Conservation (phyloP, 2,797 vertebrate species). For the Tragopan temminckii region DNA sequence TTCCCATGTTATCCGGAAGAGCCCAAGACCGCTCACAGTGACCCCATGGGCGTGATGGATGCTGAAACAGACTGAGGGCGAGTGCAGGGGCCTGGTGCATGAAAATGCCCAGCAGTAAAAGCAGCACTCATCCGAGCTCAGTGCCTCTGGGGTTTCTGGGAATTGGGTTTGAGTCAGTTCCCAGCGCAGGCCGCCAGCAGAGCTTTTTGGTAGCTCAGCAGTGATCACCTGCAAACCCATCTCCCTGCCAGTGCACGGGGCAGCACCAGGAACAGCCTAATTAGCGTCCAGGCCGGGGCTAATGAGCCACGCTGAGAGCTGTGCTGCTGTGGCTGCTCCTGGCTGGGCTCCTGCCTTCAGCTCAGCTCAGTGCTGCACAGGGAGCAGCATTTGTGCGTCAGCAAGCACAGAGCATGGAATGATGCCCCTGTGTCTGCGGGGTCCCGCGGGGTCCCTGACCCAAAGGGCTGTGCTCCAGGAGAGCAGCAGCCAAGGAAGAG, state of each 20-base stretch:
- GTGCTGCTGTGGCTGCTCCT: not conserved
- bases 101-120: not conserved
- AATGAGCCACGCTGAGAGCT: not conserved
- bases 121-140: fast-evolving
- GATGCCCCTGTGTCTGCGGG: fast-evolving
- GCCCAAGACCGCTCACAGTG: not conserved
- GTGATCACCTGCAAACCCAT: not conserved
- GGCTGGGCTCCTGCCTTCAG: not conserved
- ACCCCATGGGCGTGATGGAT: not conserved
- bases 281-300: not conserved
- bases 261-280: not conserved
- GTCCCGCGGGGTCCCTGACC: not conserved
- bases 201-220: not conserved
- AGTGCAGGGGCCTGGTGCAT: not conserved
- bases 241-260: not conserved
- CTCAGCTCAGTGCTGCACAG: not conserved
- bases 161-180: fast-evolving
- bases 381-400: fast-evolving
- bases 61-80: not conserved
- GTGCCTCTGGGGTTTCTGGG: not conserved
- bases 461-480: fast-evolving
- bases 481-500: not conserved
- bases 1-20: not conserved
- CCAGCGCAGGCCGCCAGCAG: not conserved
- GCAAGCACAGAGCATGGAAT: fast-evolving